Conservation (phyloP, 1,140 invertebrate genomes). For the Solenopsis fugax region DNA sequence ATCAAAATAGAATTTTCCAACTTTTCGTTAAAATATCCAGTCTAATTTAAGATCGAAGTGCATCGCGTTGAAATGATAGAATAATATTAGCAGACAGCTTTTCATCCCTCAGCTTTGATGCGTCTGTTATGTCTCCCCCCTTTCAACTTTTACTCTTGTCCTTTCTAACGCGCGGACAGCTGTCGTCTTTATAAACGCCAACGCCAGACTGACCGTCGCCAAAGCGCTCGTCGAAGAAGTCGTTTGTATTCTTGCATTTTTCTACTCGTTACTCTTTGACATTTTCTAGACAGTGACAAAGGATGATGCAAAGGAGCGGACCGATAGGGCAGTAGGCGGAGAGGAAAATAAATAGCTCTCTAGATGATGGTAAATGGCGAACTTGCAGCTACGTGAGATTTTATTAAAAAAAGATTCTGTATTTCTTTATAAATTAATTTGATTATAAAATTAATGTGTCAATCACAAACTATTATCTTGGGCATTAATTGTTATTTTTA, state of each 20-base stretch:
- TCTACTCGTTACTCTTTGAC: slow-evolving; percentile 11
- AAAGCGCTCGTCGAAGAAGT: background rate
- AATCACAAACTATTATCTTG: background rate
- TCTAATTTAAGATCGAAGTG: background rate
- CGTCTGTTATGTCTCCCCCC: background rate
- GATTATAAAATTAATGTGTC: background rate
- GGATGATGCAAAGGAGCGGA: background rate
- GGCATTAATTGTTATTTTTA: background rate
- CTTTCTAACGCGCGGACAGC: slow-evolving; percentile 48
- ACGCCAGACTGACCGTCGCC: slow-evolving; percentile 52
- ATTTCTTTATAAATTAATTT: background rate
- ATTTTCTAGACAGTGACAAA: slow-evolving; percentile 13
- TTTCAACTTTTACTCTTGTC: background rate
- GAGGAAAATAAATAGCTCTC: background rate
- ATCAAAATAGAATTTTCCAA: background rate
- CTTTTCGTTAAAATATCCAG: background rate
- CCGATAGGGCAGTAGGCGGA: background rate
- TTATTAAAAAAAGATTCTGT: background rate
- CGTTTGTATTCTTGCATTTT: slow-evolving; percentile 33
- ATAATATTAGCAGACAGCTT: slow-evolving; percentile 20
- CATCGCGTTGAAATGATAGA: background rate
- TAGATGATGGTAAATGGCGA: background rate
- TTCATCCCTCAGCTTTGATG: slow-evolving; percentile 2
- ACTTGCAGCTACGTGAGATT: background rate
- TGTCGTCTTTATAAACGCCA: slow-evolving; percentile 58